Evolutionary conservation across 2,797 vertebrate species (phyloP).

Genomic region (Otolemur crassicaudatus): DNA sequence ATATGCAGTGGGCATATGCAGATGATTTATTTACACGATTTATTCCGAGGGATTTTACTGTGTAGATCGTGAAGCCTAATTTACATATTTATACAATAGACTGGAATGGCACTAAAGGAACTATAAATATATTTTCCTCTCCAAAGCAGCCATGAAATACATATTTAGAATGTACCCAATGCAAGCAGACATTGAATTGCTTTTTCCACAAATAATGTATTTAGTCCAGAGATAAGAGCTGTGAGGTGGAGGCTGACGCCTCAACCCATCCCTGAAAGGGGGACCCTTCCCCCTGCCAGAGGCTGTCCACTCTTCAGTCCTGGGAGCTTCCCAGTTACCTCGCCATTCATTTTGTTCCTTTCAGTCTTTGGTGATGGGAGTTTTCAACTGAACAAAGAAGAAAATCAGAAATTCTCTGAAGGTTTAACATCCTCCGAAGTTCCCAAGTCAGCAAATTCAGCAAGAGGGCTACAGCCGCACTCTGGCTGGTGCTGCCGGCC

Average conservation of each 20-base stretch:
- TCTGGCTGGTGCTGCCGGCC: neutral
- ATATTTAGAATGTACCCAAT: neutral
- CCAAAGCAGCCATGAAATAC: conserved; percentile 49
- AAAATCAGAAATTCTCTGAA: neutral
- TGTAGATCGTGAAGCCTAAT: conserved; percentile 48
- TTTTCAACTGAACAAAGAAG: conserved; percentile 66
- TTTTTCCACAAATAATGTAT: neutral
- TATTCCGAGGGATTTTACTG: conserved; percentile 49
- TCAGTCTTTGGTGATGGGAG: conserved; percentile 46
- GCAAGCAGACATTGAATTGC: neutral
- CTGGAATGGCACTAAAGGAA: conserved; percentile 57
- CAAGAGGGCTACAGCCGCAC: conserved; percentile 62
- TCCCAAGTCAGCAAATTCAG: conserved; percentile 74
- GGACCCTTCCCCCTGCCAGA: neutral
- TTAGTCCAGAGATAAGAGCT: neutral
- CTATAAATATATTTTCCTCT: conserved; percentile 71
- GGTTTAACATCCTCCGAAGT: conserved; percentile 54
- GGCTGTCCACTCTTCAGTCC: neutral
- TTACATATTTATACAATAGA: conserved; percentile 72
- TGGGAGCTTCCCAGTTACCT: conserved; percentile 53
- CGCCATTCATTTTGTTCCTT: neutral
- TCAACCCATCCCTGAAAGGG: accelerated
- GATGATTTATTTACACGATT: conserved; percentile 66
- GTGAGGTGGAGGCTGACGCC: neutral
- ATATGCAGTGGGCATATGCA: neutral